phyloP scores from a whole-genome alignment of 2,888 invertebrate genomes.

The Maniola hyperantus region DNA sequence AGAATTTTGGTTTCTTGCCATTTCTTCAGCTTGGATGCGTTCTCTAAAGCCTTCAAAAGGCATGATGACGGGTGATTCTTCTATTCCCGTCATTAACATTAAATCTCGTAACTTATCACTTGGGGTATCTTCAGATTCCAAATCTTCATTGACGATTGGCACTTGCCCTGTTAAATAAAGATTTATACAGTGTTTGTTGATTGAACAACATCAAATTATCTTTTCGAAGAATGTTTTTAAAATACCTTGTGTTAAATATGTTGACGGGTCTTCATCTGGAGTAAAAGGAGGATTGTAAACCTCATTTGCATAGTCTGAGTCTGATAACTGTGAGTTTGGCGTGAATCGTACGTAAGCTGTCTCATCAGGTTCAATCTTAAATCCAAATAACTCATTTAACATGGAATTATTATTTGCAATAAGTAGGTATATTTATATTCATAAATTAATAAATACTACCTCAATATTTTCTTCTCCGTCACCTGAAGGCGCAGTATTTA shows the following conservation, averaged over 20 bases:
- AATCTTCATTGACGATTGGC: slow-evolving; percentile 44
- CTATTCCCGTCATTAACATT: slow-evolving; percentile 60
- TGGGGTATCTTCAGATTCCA: slow-evolving; percentile 55
- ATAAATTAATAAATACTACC: too few species aligned
- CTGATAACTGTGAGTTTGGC: slow-evolving; percentile 84
- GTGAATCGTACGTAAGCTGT: slow-evolving; percentile 91
- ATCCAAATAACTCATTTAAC: not conserved
- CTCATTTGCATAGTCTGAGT: slow-evolving; percentile 90
- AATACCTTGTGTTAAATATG: slow-evolving; percentile 62
- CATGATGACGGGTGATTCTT: slow-evolving; percentile 64
- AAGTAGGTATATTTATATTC: too few species aligned
- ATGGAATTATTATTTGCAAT: not conserved
- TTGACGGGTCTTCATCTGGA: slow-evolving; percentile 70
- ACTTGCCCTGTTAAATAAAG: slow-evolving; percentile 29
- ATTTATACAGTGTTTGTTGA: not conserved
- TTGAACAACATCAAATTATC: not conserved
- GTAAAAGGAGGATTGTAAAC: slow-evolving; percentile 88
- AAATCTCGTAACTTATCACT: slow-evolving; percentile 71
- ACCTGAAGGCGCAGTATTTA: slow-evolving; percentile 51
- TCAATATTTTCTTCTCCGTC: slow-evolving; percentile 51
- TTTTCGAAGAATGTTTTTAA: not conserved
- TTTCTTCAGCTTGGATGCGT: slow-evolving; percentile 64
- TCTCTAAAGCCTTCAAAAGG: slow-evolving; percentile 76
- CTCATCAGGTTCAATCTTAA: slow-evolving; percentile 84
- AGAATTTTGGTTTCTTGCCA: slow-evolving; percentile 46